A percentile compares a stretch with the other conserved stretches of the same genome.
Evolutionary conservation across 1,140 invertebrate genomes (phyloP).

Genomic region (Pomacea maculata): DNA sequence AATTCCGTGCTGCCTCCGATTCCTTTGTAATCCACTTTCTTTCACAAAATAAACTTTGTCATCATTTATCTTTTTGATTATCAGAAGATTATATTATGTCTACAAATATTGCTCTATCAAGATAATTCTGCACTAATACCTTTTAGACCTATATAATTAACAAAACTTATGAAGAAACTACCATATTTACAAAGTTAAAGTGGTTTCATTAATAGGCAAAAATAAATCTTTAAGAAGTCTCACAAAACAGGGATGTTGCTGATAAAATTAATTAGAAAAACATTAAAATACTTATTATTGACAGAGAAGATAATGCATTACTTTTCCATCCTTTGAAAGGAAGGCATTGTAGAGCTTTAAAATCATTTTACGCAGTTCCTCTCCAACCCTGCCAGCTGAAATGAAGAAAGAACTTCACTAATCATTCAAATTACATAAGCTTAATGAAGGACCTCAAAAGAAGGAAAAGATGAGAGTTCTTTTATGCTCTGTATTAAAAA

Average conservation of each 20-base stretch:
- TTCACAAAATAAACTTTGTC: constrained; percentile 18
- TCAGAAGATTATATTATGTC: background rate
- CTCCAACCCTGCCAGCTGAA: constrained; percentile 61
- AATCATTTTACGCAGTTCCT: constrained; percentile 60
- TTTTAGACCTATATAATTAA: background rate
- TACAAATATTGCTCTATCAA: background rate
- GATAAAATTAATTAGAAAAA: background rate
- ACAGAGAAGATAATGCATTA: constrained; percentile 14
- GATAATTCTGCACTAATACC: background rate
- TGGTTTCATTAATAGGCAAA: background rate
- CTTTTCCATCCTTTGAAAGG: constrained; percentile 62
- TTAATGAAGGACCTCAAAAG: background rate
- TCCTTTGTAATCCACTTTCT: constrained; percentile 61
- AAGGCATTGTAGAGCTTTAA: constrained; percentile 61
- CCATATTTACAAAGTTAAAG: background rate
- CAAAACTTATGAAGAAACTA: background rate
- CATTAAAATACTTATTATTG: background rate
- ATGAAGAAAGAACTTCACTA: constrained; percentile 5
- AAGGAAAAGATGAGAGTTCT: background rate
- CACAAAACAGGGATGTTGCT: background rate
- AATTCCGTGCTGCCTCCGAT: constrained; percentile 56
- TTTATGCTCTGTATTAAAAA: background rate
- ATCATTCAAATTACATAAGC: background rate
- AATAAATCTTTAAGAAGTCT: too few relatives aligned
- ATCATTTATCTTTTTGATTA: background rate